Conservation (phyloP, 2,797 vertebrate genomes). For the Phataginus tetradactyla region DNA sequence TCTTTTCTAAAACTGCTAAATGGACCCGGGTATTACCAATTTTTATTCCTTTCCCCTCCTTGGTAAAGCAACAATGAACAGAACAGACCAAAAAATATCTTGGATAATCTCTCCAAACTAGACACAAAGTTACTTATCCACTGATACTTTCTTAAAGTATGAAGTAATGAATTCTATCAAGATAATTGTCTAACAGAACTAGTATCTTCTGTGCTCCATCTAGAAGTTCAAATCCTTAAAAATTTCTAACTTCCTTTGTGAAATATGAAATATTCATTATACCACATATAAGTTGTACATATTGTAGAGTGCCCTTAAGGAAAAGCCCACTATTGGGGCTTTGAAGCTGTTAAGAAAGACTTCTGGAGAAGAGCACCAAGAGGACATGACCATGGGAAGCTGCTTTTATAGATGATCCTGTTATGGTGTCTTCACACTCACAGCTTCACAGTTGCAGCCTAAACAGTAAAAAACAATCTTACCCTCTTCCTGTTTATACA, state of each 20-base stretch:
- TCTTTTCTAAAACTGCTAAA: neutral
- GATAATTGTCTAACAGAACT: neutral
- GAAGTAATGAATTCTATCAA: conserved; percentile 18
- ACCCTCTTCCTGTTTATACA: conserved; percentile 19
- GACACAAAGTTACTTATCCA: conserved; percentile 35
- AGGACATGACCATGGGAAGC: neutral
- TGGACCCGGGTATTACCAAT: neutral
- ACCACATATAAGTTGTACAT: neutral
- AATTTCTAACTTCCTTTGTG: neutral
- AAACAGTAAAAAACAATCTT: neutral
- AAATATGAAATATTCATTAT: conserved; percentile 28
- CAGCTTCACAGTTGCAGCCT: neutral
- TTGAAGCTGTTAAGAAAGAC: neutral
- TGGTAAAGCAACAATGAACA: conserved; percentile 45
- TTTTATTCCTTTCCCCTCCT: neutral
- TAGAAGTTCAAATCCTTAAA: conserved; percentile 1
- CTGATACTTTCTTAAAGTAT: neutral
- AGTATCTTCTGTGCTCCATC: neutral
- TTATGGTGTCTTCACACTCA: neutral
- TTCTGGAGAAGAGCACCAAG: neutral
- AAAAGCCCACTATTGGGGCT: neutral
- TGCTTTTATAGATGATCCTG: neutral
- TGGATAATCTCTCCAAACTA: conserved; percentile 11
- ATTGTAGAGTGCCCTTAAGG: neutral
- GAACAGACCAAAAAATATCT: neutral